A percentile compares a stretch with the other conserved stretches of the same genome.
phyloP scores from a whole-genome alignment of 2,113 vertebrate species.

The Cinclus mexicanus region DNA sequence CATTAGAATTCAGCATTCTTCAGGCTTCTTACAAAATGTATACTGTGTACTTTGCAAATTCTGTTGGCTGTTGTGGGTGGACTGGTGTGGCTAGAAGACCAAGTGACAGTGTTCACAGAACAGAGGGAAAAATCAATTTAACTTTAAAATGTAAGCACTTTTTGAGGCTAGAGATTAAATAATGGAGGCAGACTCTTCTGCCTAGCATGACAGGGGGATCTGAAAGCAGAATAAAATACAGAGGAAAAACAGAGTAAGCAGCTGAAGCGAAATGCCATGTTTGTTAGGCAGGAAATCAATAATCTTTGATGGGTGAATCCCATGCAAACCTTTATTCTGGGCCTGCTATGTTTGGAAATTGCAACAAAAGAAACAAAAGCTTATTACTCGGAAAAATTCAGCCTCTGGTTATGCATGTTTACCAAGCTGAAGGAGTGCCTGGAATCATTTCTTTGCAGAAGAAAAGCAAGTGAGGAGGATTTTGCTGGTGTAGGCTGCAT shows the following conservation, averaged over 20 bases:
- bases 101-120: not conserved
- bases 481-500: not conserved
- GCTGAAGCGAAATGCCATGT: not conserved
- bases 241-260: not conserved
- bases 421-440: slow-evolving; percentile 20
- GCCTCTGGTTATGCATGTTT: not conserved
- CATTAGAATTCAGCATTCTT: not conserved
- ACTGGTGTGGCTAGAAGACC: not conserved
- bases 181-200: slow-evolving; percentile 24
- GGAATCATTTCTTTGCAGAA: not conserved
- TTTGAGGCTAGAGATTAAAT: not conserved
- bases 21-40: not conserved
- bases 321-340: slow-evolving; percentile 26
- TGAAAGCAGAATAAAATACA: not conserved
- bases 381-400: slow-evolving; percentile 29
- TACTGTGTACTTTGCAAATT: not conserved
- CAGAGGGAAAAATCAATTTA: slow-evolving; percentile 10
- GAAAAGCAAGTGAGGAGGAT: slow-evolving; percentile 17
- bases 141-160: slow-evolving; percentile 26
- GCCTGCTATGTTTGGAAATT: slow-evolving; percentile 8
- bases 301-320: slow-evolving; percentile 2
- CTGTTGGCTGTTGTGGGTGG: not conserved
- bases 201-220: not conserved
- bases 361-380: slow-evolving; percentile 9
- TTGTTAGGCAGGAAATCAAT: slow-evolving; percentile 28